Evolutionary conservation across 1,140 invertebrate genomes (phyloP), one percentile per base, ranked within the genome.

Genomic region (Cheumatopsyche charites): DNA sequence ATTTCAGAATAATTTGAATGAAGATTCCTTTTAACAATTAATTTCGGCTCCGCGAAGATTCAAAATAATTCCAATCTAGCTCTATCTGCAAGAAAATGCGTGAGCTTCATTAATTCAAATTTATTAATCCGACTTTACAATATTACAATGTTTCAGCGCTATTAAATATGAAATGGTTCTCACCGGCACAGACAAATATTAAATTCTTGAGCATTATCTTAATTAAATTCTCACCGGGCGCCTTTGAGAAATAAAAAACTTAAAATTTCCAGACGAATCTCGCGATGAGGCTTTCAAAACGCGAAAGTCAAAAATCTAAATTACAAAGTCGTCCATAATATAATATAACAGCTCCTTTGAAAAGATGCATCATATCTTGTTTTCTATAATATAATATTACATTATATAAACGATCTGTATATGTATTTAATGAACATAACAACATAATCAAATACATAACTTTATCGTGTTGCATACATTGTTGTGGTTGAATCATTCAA

Each of bases 181-280:
- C 29, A 36, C 29, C 29, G 29, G 29, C 29, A 9, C 29, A 36
- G 29, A 36, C 29, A 36, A 47, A n/a, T 47, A 47, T 47, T 47
- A 47, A 47, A 47, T 47, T 47, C 43, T 47, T n/a, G 13, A 13
- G 15, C 43, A 47, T 47, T 47, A 47, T 47, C 43, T 47, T 47
- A 47, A 47, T 47, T 47, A 47, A 47, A 47, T 36, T 36, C 9
- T 36, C 29, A 36, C 29, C 29, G 29, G 29, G 29, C 9, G 29
- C 29, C 9, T 36, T 36, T 36, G 3, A 36, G 29, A 36, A 36
- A 36, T n/a, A 42, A 42, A 47, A 47, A n/a, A 3, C 2, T 15
- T 13, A 3, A 15, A 13, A 2, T n/a, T 12, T 47, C 3, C 11
- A 47, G 15, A 47, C 11, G 15, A 47, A 47, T n/a, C 15, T 47